Evolutionary conservation across 2,797 vertebrate species (phyloP).

Genomic region (Spatula clypeata): DNA sequence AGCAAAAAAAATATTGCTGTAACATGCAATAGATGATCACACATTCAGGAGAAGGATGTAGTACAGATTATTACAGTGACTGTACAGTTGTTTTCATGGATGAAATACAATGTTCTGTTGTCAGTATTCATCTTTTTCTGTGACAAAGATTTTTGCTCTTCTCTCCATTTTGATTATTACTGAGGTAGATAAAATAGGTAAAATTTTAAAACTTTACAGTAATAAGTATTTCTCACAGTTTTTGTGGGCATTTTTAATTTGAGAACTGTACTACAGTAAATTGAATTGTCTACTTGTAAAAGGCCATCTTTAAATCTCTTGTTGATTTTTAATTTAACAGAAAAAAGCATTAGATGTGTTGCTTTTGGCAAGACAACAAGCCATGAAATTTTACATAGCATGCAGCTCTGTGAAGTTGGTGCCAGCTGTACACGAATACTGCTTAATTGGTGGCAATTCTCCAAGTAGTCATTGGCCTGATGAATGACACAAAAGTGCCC

Average conservation of each 20-base stretch:
- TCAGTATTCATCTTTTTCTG: neutral
- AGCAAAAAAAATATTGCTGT: neutral
- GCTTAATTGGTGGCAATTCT: slow-evolving; percentile 69
- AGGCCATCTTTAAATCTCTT: slow-evolving; percentile 57
- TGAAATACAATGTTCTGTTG: neutral
- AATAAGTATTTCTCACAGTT: neutral
- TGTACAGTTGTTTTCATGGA: neutral
- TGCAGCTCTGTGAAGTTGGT: slow-evolving; percentile 26
- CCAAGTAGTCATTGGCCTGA: slow-evolving; percentile 60
- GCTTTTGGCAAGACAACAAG: slow-evolving; percentile 62
- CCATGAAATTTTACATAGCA: slow-evolving; percentile 67
- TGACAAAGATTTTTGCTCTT: neutral
- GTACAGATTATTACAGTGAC: neutral
- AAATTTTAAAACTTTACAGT: neutral
- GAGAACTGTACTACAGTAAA: slow-evolving; percentile 11
- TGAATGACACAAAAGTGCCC: slow-evolving; percentile 49
- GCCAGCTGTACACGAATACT: slow-evolving; percentile 38
- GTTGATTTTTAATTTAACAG: slow-evolving; percentile 73
- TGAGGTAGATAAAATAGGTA: neutral
- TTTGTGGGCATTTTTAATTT: slow-evolving; percentile 16
- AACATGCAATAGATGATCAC: neutral
- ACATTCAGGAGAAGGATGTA: neutral
- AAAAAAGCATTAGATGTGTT: slow-evolving; percentile 57
- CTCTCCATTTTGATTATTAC: neutral
- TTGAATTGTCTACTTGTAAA: slow-evolving; percentile 40